phyloP scores from a whole-genome alignment of 2,888 invertebrate species.

The Trachelus tabidus region DNA sequence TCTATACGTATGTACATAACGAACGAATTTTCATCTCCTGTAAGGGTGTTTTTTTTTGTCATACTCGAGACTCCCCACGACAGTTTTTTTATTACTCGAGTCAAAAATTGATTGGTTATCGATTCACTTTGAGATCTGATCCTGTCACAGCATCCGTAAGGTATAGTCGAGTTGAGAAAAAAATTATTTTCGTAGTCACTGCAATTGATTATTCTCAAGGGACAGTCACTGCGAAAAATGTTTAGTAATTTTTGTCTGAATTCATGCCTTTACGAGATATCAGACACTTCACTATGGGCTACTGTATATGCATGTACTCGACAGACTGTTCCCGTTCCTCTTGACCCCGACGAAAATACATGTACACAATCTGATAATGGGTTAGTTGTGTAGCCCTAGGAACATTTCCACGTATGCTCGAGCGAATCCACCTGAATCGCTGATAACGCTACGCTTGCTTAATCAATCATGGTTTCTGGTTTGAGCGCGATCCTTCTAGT shows the following conservation, averaged over 20 bases:
- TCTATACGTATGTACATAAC: neutral
- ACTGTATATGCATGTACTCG: neutral
- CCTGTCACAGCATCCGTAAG: neutral
- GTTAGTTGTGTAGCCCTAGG: constrained; percentile 52
- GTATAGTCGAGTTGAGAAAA: too few species aligned
- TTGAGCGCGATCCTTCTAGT: constrained; percentile 17
- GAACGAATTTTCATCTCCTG: neutral
- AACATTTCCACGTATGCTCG: constrained; percentile 30
- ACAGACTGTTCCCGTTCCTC: neutral
- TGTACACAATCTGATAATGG: constrained; percentile 61
- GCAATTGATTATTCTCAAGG: too few species aligned
- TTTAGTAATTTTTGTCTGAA: neutral
- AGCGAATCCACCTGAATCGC: constrained; percentile 33
- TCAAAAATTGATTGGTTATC: neutral
- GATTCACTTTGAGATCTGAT: neutral
- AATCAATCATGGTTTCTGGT: constrained; percentile 54
- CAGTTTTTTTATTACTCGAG: neutral
- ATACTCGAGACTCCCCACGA: neutral
- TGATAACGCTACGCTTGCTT: constrained; percentile 55
- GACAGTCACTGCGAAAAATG: too few species aligned
- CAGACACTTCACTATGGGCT: neutral
- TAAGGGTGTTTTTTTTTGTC: neutral
- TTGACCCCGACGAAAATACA: constrained; percentile 42
- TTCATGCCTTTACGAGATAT: neutral
- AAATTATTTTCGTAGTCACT: neutral